Evolutionary conservation across 2,113 vertebrate species (phyloP).

Genomic region (Pandion haliaetus): DNA sequence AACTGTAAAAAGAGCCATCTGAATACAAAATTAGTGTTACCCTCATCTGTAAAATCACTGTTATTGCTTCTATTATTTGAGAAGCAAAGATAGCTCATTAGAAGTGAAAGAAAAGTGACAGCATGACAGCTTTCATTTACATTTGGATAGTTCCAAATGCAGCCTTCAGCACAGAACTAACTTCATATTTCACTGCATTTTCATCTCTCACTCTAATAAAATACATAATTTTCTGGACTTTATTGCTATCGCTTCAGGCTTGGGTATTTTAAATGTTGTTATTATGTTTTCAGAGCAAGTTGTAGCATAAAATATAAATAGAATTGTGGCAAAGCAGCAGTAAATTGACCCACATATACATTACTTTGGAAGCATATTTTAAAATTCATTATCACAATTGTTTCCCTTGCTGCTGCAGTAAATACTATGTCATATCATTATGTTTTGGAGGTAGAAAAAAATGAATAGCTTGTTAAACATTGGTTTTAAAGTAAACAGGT

Average conservation of each 20-base stretch:
- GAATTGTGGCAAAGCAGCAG: background rate
- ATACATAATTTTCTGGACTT: conserved; percentile 44
- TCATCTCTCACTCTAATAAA: conserved; percentile 53
- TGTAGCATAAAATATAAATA: conserved; percentile 28
- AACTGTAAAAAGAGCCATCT: no score
- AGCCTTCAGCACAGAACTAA: no score
- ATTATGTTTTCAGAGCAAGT: conserved; percentile 31
- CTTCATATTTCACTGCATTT: conserved; percentile 53
- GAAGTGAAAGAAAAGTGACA: no score
- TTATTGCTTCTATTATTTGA: no score
- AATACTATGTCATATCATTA: conserved; percentile 19
- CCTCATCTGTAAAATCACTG: no score
- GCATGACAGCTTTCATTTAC: no score
- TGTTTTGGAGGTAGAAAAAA: background rate
- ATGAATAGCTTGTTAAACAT: conserved; percentile 39
- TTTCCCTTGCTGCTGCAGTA: conserved; percentile 5
- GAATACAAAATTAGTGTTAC: no score
- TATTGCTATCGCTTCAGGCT: conserved; percentile 38
- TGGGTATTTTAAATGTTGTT: conserved; percentile 22
- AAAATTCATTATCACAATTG: conserved; percentile 40
- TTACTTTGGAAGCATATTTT: conserved; percentile 34
- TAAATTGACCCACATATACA: conserved; percentile 30
- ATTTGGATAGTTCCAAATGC: no score
- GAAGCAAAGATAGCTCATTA: no score
- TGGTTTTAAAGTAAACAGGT: background rate